Conservation (phyloP, 2,113 vertebrate species). For the Microcebus lehilahytsara region DNA sequence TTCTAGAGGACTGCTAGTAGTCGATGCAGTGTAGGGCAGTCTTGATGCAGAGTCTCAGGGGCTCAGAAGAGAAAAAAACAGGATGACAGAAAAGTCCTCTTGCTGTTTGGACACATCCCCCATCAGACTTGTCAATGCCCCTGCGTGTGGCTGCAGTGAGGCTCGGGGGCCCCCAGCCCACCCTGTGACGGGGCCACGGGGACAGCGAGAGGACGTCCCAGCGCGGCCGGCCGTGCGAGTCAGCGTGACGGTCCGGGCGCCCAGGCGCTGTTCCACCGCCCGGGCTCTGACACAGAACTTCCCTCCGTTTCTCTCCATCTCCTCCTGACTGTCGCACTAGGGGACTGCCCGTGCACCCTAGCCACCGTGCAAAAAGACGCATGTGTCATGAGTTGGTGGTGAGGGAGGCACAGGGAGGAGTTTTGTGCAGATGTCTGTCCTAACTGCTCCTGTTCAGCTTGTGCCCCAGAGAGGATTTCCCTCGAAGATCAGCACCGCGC, state of each 20-base stretch:
- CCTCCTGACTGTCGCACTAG: too few species aligned
- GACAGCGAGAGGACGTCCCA: fast-evolving
- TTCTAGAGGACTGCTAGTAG: too few species aligned
- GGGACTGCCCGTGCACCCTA: fast-evolving
- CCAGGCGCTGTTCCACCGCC: too few species aligned
- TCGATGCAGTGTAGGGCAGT: too few species aligned
- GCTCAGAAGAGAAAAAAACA: background rate
- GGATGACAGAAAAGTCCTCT: fast-evolving
- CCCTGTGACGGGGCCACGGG: fast-evolving
- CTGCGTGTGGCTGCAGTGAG: fast-evolving
- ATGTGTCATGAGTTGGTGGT: fast-evolving
- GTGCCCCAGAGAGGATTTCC: too few species aligned
- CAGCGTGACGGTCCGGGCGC: background rate
- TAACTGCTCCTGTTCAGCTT: fast-evolving
- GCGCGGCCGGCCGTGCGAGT: fast-evolving
- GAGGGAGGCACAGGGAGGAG: fast-evolving
- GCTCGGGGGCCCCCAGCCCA: background rate
- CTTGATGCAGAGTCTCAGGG: too few species aligned
- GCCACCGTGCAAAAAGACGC: fast-evolving
- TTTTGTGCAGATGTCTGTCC: background rate
- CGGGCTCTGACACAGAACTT: fast-evolving
- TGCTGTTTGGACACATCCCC: background rate
- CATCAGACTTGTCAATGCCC: fast-evolving
- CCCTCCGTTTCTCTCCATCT: too few species aligned
- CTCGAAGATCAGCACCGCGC: fast-evolving